These are phyloP conservation scores for Diorhabda carinulata DNA, from an alignment of 1,140 invertebrate species.

Conservation along the genomic window DNA sequence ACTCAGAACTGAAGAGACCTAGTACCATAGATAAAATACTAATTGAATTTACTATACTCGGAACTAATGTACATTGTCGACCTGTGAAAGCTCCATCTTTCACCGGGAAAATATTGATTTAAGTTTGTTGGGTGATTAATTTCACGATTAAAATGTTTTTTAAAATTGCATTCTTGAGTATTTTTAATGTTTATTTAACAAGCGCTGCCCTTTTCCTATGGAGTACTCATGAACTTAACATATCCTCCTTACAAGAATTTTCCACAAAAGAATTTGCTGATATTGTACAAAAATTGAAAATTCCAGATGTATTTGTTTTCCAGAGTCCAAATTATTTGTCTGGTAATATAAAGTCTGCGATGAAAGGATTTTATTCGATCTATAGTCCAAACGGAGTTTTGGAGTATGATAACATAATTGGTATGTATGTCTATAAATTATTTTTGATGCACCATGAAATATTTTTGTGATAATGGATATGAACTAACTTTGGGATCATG, in stretches of 20 bases:
- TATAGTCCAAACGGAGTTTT: constrained; percentile 38
- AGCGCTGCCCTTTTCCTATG: constrained; percentile 34
- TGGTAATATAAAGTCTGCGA: constrained; percentile 27
- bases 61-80: too few species aligned
- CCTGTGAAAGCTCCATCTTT: too few species aligned
- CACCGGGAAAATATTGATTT: not conserved
- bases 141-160: not conserved
- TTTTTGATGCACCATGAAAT: not conserved
- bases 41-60: too few species aligned
- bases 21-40: too few species aligned
- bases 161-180: not conserved
- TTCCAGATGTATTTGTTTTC: constrained; percentile 30
- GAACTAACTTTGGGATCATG: too few species aligned
- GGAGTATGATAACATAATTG: constrained; percentile 28
- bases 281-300: constrained; percentile 29
- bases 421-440: constrained; percentile 20
- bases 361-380: constrained; percentile 27
- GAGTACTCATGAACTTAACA: constrained; percentile 36
- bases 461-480: too few species aligned
- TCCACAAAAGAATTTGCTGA: constrained; percentile 33
- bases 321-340: constrained; percentile 25
- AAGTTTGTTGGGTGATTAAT: not conserved
- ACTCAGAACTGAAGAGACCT: too few species aligned
- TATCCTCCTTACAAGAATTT: constrained; percentile 36
- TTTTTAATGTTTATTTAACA: constrained; percentile 4